Evolutionary conservation across 2,888 invertebrate species (phyloP).

Genomic region (Carabus problematicus): DNA sequence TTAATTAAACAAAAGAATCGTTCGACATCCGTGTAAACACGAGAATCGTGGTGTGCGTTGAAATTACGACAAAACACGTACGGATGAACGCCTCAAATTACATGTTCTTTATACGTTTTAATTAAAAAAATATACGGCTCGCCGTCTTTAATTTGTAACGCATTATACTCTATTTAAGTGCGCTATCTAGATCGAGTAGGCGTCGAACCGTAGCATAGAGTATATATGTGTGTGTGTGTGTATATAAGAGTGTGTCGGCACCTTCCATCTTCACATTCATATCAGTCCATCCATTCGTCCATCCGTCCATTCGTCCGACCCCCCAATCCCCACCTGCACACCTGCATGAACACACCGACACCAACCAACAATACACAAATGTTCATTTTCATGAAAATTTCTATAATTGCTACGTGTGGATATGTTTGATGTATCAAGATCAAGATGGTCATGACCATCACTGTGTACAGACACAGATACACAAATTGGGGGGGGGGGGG

Average conservation of each 20-base stretch:
- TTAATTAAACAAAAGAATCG: conserved; percentile 57
- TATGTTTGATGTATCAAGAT: conserved; percentile 22
- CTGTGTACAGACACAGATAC: too few relatives aligned
- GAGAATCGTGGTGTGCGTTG: conserved; percentile 47
- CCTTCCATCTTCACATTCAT: neutral
- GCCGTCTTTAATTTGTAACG: conserved; percentile 40
- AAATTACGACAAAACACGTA: conserved; percentile 51
- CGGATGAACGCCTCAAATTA: conserved; percentile 27
- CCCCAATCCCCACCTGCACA: too few relatives aligned
- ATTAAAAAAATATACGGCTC: conserved; percentile 36
- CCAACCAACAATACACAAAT: conserved; percentile 22
- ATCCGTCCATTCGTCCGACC: too few relatives aligned
- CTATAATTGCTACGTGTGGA: conserved; percentile 29
- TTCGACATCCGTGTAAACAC: conserved; percentile 55
- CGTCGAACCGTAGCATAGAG: conserved; percentile 32
- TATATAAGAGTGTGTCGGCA: neutral
- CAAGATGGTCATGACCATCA: too few relatives aligned
- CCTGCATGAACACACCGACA: neutral
- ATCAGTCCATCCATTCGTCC: too few relatives aligned
- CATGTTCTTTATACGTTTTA: conserved; percentile 38
- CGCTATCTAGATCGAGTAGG: conserved; percentile 36
- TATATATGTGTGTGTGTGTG: conserved; percentile 28
- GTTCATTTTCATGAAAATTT: conserved; percentile 34
- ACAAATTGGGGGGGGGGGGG: too few relatives aligned
- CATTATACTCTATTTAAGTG: conserved; percentile 38